Conservation (phyloP, 2,797 vertebrate species). For the Esox lucius region DNA sequence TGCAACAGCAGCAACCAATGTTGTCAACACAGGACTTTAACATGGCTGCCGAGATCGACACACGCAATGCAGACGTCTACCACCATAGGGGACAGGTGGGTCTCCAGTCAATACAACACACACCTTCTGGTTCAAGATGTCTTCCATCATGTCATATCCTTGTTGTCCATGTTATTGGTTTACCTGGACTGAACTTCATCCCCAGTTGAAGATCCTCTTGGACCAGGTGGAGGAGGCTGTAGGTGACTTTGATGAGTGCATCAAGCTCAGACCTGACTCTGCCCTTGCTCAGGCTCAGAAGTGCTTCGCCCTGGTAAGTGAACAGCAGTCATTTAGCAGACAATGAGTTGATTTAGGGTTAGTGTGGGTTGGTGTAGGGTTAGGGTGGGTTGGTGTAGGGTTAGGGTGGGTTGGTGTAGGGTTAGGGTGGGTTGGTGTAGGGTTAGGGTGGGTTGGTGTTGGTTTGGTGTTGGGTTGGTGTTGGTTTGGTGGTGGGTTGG, state of each 20-base stretch:
- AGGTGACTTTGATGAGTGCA: slow-evolving; percentile 97
- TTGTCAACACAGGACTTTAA: slow-evolving; percentile 96
- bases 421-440: no score
- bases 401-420: no score
- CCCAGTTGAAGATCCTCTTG: slow-evolving; percentile 94
- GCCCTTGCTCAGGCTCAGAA: slow-evolving; percentile 98
- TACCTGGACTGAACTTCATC: not conserved
- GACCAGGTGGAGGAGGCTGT: slow-evolving; percentile 98
- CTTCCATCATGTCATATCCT: not conserved
- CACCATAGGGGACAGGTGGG: slow-evolving; percentile 95
- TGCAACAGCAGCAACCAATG: slow-evolving; percentile 95
- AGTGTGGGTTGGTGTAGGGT: no score
- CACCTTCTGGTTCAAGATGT: not conserved
- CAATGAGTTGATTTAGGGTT: no score
- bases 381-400: no score
- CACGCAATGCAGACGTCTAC: slow-evolving; percentile 93
- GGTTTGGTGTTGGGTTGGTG: no score
- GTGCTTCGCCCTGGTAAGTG: slow-evolving; percentile 94
- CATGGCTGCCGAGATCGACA: slow-evolving; percentile 92
- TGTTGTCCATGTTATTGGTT: not conserved
- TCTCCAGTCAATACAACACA: no score
- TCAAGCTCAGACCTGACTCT: slow-evolving; percentile 91
- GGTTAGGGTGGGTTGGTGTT: no score
- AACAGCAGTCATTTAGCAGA: not conserved
- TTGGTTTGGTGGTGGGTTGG: no score